Conservation (phyloP, 2,888 invertebrate genomes). For the Mayetiola destructor region DNA sequence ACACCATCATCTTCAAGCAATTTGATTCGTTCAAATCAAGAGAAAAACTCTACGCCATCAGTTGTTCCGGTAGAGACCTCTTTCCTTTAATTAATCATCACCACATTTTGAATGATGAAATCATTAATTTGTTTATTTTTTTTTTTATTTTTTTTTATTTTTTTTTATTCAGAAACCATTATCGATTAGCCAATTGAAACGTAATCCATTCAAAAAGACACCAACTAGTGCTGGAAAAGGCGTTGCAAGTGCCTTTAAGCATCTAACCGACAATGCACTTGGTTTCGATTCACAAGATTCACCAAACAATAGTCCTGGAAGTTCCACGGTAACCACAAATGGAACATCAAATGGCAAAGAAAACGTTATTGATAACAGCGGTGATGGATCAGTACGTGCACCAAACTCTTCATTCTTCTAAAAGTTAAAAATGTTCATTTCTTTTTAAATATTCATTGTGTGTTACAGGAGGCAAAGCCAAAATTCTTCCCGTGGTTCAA, state of each 20-base stretch:
- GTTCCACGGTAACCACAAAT: background rate
- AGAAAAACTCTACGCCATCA: slow-evolving; percentile 17
- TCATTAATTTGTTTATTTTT: background rate
- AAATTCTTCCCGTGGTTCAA: background rate
- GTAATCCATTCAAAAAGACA: slow-evolving; percentile 40
- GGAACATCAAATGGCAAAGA: slow-evolving; percentile 17
- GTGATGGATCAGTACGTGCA: background rate
- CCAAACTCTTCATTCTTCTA: background rate
- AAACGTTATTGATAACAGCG: slow-evolving; percentile 18
- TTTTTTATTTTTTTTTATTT: background rate
- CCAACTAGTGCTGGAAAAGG: slow-evolving; percentile 19
- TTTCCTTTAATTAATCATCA: background rate
- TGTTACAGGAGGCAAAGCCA: background rate
- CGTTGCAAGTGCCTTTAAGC: slow-evolving; percentile 34
- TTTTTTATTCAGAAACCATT: slow-evolving; percentile 25
- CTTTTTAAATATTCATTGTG: too few species aligned
- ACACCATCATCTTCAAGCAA: slow-evolving; percentile 20
- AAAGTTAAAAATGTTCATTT: too few species aligned
- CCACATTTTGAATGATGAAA: background rate
- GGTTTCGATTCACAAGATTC: slow-evolving; percentile 17
- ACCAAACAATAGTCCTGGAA: background rate
- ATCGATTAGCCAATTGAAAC: slow-evolving; percentile 27
- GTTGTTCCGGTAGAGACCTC: slow-evolving; percentile 21
- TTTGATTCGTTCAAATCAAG: background rate
- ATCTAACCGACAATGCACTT: slow-evolving; percentile 21